Conservation (phyloP, 2,797 vertebrate species). For the Chelonia mydas region DNA sequence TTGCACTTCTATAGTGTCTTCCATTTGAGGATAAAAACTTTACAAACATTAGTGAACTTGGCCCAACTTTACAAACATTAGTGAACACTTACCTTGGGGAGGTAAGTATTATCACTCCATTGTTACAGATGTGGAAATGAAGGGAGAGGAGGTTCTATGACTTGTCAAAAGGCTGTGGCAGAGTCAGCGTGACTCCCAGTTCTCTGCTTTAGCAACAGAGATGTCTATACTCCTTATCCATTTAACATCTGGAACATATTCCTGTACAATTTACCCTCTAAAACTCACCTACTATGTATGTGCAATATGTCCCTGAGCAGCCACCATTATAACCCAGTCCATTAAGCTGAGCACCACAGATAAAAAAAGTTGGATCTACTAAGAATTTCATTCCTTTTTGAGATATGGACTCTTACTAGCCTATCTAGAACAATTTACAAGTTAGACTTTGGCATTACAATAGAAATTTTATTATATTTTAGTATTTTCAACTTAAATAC, state of each 20-base stretch:
- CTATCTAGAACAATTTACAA: conserved; percentile 34
- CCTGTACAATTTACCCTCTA: background rate
- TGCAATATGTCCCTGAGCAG: background rate
- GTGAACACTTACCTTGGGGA: background rate
- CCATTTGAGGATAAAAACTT: background rate
- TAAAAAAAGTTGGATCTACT: background rate
- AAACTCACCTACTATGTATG: background rate
- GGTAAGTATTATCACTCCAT: background rate
- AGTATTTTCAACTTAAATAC: conserved; percentile 58
- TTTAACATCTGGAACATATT: background rate
- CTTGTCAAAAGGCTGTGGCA: background rate
- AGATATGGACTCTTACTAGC: conserved; percentile 13
- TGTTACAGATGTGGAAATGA: background rate
- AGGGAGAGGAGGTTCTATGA: background rate
- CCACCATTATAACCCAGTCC: background rate
- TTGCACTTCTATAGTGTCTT: background rate
- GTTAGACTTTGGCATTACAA: conserved; percentile 45
- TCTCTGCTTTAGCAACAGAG: background rate
- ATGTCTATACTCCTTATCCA: background rate
- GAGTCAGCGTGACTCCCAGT: background rate
- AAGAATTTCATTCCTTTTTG: background rate
- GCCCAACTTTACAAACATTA: background rate
- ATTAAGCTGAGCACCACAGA: background rate
- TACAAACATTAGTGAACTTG: background rate
- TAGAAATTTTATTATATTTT: conserved; percentile 60